A percentile compares a stretch with the other conserved stretches of the same genome.
These are phyloP conservation scores for Pterocles gutturalis DNA, from an alignment of 2,113 vertebrate species.

Conservation along the genomic window DNA sequence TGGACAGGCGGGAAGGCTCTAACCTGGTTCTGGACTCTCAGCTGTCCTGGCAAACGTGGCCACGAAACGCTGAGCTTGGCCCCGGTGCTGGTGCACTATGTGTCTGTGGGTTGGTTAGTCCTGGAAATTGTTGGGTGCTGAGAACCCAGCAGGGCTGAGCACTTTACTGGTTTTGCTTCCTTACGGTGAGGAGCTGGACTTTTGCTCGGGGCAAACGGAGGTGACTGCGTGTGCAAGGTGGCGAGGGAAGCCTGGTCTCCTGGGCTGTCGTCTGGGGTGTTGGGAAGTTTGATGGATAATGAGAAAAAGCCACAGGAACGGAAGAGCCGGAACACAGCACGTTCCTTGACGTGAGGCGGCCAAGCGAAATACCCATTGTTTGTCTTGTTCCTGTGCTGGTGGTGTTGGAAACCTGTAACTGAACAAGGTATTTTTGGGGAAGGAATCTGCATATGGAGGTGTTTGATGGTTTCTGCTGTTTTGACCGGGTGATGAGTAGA, in stretches of 20 bases:
- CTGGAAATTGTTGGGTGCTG: neutral
- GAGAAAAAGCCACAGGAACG: neutral
- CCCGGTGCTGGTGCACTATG: accelerated
- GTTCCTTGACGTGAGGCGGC: neutral
- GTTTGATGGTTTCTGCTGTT: neutral
- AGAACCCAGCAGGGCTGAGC: neutral
- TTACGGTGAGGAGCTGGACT: accelerated
- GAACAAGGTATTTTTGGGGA: neutral
- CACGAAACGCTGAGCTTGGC: neutral
- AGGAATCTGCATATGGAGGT: neutral
- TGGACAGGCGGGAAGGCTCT: neutral
- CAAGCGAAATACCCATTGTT: neutral
- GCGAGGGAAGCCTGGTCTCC: neutral
- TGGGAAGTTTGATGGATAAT: neutral
- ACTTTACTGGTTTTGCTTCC: neutral
- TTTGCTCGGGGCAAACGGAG: neutral
- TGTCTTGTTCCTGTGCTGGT: neutral
- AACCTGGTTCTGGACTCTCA: neutral
- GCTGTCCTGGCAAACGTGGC: neutral
- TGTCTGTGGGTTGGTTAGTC: neutral
- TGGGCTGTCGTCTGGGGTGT: neutral
- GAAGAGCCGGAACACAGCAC: neutral
- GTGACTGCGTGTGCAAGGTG: neutral
- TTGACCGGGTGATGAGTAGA: neutral
- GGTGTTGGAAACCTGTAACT: neutral